Percentiles rank a stretch among this genome's conserved stretches.
Evolutionary conservation across 2,888 invertebrate genomes (phyloP).

Genomic region (Priocnemis perturbator): DNA sequence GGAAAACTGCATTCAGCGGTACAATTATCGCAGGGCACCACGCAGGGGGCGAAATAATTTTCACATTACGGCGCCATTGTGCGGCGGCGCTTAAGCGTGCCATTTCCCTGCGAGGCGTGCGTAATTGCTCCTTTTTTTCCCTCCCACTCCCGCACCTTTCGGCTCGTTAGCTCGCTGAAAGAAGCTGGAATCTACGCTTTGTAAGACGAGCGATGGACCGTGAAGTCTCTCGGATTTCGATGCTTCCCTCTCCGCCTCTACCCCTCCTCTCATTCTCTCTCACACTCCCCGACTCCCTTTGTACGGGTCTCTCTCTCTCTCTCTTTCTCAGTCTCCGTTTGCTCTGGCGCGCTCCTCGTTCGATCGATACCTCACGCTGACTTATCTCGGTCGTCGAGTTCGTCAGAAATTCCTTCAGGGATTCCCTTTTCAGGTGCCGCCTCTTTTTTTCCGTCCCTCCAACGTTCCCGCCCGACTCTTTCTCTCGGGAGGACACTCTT

Average conservation of each 20-base stretch:
- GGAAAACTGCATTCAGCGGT: not conserved
- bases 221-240: slow-evolving; percentile 55
- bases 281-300: not conserved
- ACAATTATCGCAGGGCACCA: not conserved
- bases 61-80: slow-evolving; percentile 39
- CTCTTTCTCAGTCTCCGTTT: not conserved
- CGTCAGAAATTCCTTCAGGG: slow-evolving; percentile 42
- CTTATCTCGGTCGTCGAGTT: slow-evolving; percentile 43
- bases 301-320: not conserved
- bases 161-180: slow-evolving; percentile 60
- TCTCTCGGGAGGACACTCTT: slow-evolving; percentile 7
- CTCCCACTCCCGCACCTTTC: slow-evolving; percentile 37
- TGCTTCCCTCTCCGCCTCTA: slow-evolving; percentile 17
- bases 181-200: slow-evolving; percentile 59
- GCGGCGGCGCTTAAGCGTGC: slow-evolving; percentile 51
- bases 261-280: not conserved
- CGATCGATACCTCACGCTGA: slow-evolving; percentile 50
- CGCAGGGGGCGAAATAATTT: slow-evolving; percentile 14
- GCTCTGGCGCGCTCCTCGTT: not conserved
- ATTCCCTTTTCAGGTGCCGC: slow-evolving; percentile 26
- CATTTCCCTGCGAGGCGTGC: slow-evolving; percentile 51
- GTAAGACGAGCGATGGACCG: slow-evolving; percentile 60
- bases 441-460: slow-evolving; percentile 14
- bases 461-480: not conserved
- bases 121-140: slow-evolving; percentile 48